A percentile compares a stretch with the other conserved stretches of the same genome.
phyloP scores from a whole-genome alignment of 2,888 invertebrate genomes.

The Ichneumon xanthorius region DNA sequence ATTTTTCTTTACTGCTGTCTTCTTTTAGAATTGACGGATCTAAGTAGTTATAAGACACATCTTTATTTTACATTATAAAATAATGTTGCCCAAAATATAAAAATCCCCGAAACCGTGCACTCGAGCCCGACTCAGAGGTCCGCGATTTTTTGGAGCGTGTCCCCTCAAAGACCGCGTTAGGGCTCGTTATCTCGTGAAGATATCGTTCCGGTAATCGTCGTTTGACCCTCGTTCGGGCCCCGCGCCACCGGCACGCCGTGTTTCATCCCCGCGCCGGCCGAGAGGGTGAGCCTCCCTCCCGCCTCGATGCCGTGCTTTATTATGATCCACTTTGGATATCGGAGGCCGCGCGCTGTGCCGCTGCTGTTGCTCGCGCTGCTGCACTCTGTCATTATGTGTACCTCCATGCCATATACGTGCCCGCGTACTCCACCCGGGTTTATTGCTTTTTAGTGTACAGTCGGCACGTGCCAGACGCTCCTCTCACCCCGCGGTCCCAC shows the following conservation, averaged over 20 bases:
- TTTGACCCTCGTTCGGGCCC: conserved; percentile 52
- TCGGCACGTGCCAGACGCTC: conserved; percentile 79
- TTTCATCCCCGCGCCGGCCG: conserved; percentile 5
- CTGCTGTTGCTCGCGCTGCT: conserved; percentile 38
- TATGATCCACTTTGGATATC: conserved; percentile 80
- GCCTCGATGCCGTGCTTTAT: conserved; percentile 73
- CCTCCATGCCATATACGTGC: conserved; percentile 63
- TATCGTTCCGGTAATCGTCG: conserved; percentile 60
- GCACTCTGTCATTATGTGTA: conserved; percentile 75
- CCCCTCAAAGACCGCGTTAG: background rate
- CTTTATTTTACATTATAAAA: no score
- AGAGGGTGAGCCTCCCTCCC: conserved; percentile 13
- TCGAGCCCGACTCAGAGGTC: no score
- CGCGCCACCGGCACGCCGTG: background rate
- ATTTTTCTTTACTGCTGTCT: no score
- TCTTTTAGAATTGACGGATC: no score
- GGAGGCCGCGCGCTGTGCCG: conserved; percentile 45
- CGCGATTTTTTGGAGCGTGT: no score
- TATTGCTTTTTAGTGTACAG: conserved; percentile 81
- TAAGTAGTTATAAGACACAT: no score
- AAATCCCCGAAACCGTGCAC: no score
- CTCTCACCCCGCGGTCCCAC: conserved; percentile 16
- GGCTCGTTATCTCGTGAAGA: conserved; percentile 49
- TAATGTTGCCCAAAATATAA: no score
- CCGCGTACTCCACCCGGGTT: conserved; percentile 74